Conservation (phyloP, 2,113 vertebrate species). For the Gambusia holbrooki region DNA sequence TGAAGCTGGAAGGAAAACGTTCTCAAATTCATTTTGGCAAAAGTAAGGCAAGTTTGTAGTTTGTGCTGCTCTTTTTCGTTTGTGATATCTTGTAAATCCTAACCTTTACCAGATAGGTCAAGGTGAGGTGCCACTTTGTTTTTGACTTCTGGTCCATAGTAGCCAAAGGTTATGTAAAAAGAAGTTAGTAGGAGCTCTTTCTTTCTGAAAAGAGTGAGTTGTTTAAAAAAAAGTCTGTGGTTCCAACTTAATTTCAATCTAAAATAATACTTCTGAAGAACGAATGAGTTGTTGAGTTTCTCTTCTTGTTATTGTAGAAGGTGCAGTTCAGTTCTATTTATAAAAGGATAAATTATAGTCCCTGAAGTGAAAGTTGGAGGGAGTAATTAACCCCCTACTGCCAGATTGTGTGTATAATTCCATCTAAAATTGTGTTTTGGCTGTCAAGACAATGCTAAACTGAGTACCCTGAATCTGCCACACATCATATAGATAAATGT, state of each 20-base stretch:
- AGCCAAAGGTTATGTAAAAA: not conserved
- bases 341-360: not conserved
- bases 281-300: not conserved
- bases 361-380: not conserved
- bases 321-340: not conserved
- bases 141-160: not conserved
- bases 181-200: not conserved
- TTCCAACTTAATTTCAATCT: not conserved
- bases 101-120: not conserved
- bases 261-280: not conserved
- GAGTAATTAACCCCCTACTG: not conserved
- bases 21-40: not conserved
- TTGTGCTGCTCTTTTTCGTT: not conserved
- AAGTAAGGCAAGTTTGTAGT: not conserved
- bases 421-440: not conserved
- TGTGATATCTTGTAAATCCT: not conserved
- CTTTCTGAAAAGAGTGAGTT: not conserved
- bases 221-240: not conserved
- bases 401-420: not conserved
- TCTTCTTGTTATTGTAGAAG: too few species aligned
- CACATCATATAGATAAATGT: not conserved
- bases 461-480: not conserved
- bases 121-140: not conserved
- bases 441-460: not conserved
- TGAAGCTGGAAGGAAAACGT: not conserved